Base-by-base conservation (phyloP, 1,140 invertebrate genomes). In the Formica selysi region DNA sequence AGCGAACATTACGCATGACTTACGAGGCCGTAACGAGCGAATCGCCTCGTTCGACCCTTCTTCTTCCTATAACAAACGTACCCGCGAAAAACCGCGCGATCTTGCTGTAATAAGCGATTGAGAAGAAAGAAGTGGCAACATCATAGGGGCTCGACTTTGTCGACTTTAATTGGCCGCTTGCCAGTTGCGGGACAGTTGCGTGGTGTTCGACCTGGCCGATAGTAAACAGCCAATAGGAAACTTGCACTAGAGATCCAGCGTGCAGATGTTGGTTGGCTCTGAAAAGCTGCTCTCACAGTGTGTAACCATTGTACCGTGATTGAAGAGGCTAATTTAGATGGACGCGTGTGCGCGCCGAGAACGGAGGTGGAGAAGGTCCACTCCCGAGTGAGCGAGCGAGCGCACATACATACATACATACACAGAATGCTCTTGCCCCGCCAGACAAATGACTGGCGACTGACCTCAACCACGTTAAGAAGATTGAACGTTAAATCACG, bases 251-350 rank as follows among this genome's bases (percentile, higher is more conserved):
- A 64, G 86, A 86, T 88, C 84, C 67, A 76, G 65, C 64, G 29
- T 57, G 22, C 48, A 51, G 48, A 51, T 54, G 29, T 67, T 54
- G 68, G 81, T 65, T 57, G 73, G 36, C 88, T 88, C 87, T 90
- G 86, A 90, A 88, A 90, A 90, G 29, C 76, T 83, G 83, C 78
- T 81, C 85, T 83, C 64, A 51, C 48, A 57, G 76, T 85, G 88
- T 89, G 79, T 87, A 90, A 90, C 88, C 89, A 89, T 90, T 90
- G 86, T 89, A 76, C 89, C 71, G 86, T 90, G 89, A 90, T 90
- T 87, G 89, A 90, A 88, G 74, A 90, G 88, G 86, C 86, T 90
- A 87, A 90, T 90, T 90, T 90, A 87, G 86, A 90, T 89, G 86
- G 85, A 90, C 89, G 87, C 62, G 89, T 54, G 78, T 79, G 67